Evolutionary conservation across 2,888 invertebrate species (phyloP).

Genomic region (Metalampra italica): DNA sequence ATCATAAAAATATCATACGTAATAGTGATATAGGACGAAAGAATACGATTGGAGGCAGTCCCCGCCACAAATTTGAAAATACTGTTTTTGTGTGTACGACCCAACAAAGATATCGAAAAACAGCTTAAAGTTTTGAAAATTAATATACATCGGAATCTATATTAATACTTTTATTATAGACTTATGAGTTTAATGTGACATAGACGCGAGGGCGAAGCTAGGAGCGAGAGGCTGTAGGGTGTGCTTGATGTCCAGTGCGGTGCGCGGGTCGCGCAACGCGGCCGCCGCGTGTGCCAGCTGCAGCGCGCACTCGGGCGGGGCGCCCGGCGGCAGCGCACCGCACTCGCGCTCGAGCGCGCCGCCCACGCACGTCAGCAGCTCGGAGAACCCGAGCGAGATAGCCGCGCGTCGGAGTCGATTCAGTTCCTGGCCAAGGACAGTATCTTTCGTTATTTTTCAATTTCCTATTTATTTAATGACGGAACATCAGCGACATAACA

Average conservation of each 20-base stretch:
- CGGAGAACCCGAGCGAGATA: slow-evolving; percentile 93
- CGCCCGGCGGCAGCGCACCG: slow-evolving; percentile 84
- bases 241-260: slow-evolving; percentile 64
- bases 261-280: slow-evolving; percentile 85
- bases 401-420: slow-evolving; percentile 94
- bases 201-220: slow-evolving; percentile 40
- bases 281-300: slow-evolving; percentile 94
- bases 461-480: slow-evolving; percentile 21
- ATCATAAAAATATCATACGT: no score
- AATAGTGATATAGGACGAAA: no score
- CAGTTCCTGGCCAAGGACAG: slow-evolving; percentile 82
- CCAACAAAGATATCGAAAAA: no score
- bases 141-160: no score
- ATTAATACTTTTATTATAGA: no score
- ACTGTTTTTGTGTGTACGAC: no score
- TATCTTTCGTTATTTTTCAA: no score
- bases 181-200: slow-evolving; percentile 35
- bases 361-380: slow-evolving; percentile 91
- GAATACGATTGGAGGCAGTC: no score
- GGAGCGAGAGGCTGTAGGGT: slow-evolving; percentile 55
- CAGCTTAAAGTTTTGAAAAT: no score
- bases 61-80: no score
- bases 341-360: slow-evolving; percentile 94
- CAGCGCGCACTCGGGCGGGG: slow-evolving; percentile 92
- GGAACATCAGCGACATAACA: no score